A percentile compares a stretch with the other conserved stretches of the same genome.
Conservation (phyloP, 2,113 vertebrate genomes). For the Brachionichthys hirsutus region DNA sequence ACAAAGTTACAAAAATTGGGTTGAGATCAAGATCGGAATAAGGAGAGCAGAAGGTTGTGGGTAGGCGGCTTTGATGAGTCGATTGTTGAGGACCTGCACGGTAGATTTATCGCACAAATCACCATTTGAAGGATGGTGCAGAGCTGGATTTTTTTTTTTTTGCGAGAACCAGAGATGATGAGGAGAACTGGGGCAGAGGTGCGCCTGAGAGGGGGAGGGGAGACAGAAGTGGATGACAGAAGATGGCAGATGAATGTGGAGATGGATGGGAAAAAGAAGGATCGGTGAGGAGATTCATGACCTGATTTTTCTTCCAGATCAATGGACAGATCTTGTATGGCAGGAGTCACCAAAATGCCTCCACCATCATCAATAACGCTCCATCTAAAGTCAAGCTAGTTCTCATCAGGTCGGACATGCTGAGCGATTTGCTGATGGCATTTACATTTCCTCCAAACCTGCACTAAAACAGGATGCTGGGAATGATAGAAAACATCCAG, state of each 20-base stretch:
- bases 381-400: constrained; percentile 91
- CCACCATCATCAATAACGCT: constrained; percentile 86
- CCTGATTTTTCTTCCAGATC: constrained; percentile 79
- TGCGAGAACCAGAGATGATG: constrained; percentile 20
- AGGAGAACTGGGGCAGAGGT: constrained; percentile 6
- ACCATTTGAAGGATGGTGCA: constrained; percentile 38
- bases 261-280: neutral
- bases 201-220: neutral
- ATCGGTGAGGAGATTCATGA: neutral
- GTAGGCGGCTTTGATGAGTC: constrained; percentile 13
- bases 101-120: constrained; percentile 42
- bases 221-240: constrained; percentile 7
- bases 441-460: neutral
- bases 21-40: constrained; percentile 19
- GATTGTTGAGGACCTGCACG: neutral
- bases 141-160: constrained; percentile 15
- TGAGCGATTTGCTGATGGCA: neutral
- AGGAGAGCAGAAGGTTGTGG: constrained; percentile 26
- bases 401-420: constrained; percentile 84
- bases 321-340: constrained; percentile 95
- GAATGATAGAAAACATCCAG: too few species aligned
- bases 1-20: constrained; percentile 14
- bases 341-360: constrained; percentile 91
- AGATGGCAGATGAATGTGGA: constrained; percentile 18
- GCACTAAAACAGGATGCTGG: neutral